Base-by-base conservation (phyloP, 2,888 invertebrate species). In the Falcaria lacertinaria region DNA sequence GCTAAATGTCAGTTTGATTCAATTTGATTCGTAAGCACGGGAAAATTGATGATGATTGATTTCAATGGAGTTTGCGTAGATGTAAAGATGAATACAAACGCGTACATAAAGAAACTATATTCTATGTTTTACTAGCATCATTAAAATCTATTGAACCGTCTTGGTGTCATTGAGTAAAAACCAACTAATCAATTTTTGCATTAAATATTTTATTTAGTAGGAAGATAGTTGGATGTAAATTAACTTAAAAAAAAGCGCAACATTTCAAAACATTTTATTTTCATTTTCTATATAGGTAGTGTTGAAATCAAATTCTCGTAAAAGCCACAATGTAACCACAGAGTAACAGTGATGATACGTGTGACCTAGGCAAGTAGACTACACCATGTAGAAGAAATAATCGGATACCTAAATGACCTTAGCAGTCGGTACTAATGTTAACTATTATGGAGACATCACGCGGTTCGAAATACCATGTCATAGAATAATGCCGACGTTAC, bases 391-490 rank as follows among this genome's bases (percentile, higher is more conserved):
- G 38, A 36, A 47, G 52, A 44, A 62, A 59, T 55, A 61, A 61
- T 53, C 51, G 51, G 57, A n/a, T 55, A 57, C 60, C 44, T 50
- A 56, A 57, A 50, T 64, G 65, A 70, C 66, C 63, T 69, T 68
- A 59, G 47, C 43, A 40, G 47, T 43, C 35, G 51, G 54, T 55
- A 51, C 47, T 69, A 74, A 69, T 71, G 65, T 69, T 66, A 4
- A 22, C 22, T 22, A 69, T 61, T 63, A 52, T 60, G 48, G 54
- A 59, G 68, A 44, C 52, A 49, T 48, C 50, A 43, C 43, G 45
- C 52, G 48, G 51, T 55, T 63, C 50, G 60, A 69, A 22, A 69
- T 69, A 65, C 57, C 66, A 62, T 45, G 52, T 19, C 37, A 43
- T 51, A 43, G 43, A 58, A 54, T 60, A 54, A 57, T 60, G 56